Evolutionary conservation across 2,888 invertebrate species (phyloP).

Genomic region (Elmis aenea): DNA sequence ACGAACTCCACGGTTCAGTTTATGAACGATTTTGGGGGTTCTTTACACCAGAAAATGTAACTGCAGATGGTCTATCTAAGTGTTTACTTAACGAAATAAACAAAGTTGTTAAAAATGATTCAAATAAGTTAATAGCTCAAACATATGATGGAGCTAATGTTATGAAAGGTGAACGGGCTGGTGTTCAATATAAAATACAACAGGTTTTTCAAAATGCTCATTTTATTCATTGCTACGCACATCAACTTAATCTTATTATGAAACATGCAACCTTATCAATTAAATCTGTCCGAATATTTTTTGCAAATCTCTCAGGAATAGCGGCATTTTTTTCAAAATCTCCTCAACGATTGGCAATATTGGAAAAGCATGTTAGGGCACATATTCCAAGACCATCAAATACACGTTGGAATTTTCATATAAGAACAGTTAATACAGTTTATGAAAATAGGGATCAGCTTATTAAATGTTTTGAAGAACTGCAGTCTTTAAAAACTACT

Average conservation of each 20-base stretch:
- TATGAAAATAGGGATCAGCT: no score
- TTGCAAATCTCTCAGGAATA: slow-evolving; percentile 1
- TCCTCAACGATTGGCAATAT: slow-evolving; percentile 5
- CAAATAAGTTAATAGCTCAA: slow-evolving; percentile 28
- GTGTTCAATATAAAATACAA: slow-evolving; percentile 24
- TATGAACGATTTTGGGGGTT: slow-evolving; percentile 28
- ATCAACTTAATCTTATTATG: slow-evolving; percentile 21
- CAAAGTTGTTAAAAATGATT: slow-evolving; percentile 1
- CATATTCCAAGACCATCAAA: no score
- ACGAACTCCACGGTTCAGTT: slow-evolving; percentile 19
- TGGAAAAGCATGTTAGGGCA: no score
- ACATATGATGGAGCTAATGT: slow-evolving; percentile 29
- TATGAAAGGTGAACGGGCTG: slow-evolving; percentile 21
- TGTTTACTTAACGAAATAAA: slow-evolving; percentile 18
- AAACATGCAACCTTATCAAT: slow-evolving; percentile 4
- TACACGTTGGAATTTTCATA: no score
- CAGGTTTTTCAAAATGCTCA: slow-evolving; percentile 12
- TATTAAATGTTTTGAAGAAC: no score
- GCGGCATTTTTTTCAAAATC: slow-evolving; percentile 4
- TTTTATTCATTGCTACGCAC: slow-evolving; percentile 22
- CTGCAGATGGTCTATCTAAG: slow-evolving; percentile 16
- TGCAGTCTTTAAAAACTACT: no score
- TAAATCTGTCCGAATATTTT: slow-evolving; percentile 2
- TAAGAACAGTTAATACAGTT: no score
- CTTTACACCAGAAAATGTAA: slow-evolving; percentile 13